phyloP scores from a whole-genome alignment of 1,140 invertebrate genomes.

The Aleiodes sp. region DNA sequence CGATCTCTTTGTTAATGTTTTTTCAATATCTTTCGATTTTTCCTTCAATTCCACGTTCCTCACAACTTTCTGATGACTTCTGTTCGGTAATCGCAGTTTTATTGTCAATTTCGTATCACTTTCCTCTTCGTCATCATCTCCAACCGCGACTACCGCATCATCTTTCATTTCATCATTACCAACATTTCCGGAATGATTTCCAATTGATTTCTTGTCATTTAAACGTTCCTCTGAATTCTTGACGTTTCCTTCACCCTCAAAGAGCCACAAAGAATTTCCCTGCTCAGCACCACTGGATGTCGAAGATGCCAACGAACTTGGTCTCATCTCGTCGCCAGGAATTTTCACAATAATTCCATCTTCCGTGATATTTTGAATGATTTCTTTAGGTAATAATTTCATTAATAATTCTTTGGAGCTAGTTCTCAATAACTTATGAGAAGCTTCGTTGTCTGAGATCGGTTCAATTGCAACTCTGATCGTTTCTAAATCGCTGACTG shows the following conservation, averaged over 20 bases:
- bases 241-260: neutral
- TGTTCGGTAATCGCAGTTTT: conserved; percentile 24
- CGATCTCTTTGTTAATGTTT: neutral
- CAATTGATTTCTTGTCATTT: neutral
- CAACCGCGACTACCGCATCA: conserved; percentile 30
- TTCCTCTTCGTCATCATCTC: conserved; percentile 25
- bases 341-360: conserved; percentile 31
- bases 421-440: conserved; percentile 5
- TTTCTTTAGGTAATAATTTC: conserved; percentile 29
- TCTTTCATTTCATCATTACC: neutral
- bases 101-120: conserved; percentile 28
- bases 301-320: neutral
- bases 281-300: neutral
- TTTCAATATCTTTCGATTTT: neutral
- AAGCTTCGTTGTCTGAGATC: neutral
- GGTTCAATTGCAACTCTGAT: neutral
- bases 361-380: conserved; percentile 28
- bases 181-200: neutral
- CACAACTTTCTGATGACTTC: conserved; percentile 1
- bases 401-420: conserved; percentile 28
- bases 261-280: neutral
- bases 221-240: neutral
- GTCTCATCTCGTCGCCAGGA: neutral
- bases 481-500: neutral
- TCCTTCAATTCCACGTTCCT: neutral